Percentiles rank a stretch among this genome's conserved stretches.
phyloP scores from a whole-genome alignment of 1,140 invertebrate species.

The Zaprionus taronus region DNA sequence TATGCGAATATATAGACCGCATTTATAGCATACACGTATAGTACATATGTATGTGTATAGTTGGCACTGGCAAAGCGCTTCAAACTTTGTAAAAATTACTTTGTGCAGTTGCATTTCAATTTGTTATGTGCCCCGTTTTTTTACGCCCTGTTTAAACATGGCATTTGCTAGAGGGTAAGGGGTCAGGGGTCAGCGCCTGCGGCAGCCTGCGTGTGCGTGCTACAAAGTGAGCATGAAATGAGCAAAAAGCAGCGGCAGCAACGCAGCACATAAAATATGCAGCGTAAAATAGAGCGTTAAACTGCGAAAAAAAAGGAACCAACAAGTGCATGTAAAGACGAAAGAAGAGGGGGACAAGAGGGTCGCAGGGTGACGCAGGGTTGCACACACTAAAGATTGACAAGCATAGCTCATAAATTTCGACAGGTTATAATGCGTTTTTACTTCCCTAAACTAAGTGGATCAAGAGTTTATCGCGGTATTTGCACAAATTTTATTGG shows the following conservation, averaged over 20 bases:
- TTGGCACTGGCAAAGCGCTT: constrained; percentile 34
- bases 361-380: background rate
- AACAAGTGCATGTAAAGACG: background rate
- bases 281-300: constrained; percentile 47
- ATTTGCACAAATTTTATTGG: background rate
- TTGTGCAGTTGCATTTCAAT: constrained; percentile 69
- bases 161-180: background rate
- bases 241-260: constrained; percentile 39
- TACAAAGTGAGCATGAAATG: constrained; percentile 60
- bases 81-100: constrained; percentile 66
- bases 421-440: constrained; percentile 3
- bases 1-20: constrained; percentile 29
- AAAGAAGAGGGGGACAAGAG: too few relatives aligned
- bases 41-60: background rate
- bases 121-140: constrained; percentile 40
- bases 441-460: constrained; percentile 8
- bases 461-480: background rate
- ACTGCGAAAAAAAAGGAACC: constrained; percentile 30
- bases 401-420: constrained; percentile 35
- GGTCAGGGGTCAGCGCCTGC: background rate
- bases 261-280: constrained; percentile 44
- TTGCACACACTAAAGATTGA: constrained; percentile 16
- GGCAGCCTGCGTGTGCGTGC: constrained; percentile 15
- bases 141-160: constrained; percentile 21
- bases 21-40: constrained; percentile 19